Evolutionary conservation across 1,140 invertebrate genomes (phyloP).

Genomic region (Penaeus vannamei): DNA sequence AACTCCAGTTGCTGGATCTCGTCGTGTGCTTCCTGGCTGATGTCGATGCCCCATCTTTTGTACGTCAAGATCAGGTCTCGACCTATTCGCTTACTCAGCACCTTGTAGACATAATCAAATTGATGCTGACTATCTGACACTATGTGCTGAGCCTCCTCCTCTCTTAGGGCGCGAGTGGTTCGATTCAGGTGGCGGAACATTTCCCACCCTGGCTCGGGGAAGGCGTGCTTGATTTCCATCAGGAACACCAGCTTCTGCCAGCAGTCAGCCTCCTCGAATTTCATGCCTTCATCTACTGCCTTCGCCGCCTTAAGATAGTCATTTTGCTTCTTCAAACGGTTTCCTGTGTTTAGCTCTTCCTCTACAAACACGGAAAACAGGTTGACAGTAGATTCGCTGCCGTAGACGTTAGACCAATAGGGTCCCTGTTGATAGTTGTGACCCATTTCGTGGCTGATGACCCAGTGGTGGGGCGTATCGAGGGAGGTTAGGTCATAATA

Average conservation of each 20-base stretch:
- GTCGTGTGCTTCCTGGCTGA: background rate
- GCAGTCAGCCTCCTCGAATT: constrained; percentile 13
- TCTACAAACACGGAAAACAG: constrained; percentile 46
- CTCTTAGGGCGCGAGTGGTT: background rate
- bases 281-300: constrained; percentile 36
- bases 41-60: constrained; percentile 26
- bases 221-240: constrained; percentile 50
- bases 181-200: constrained; percentile 33
- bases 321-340: constrained; percentile 39
- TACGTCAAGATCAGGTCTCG: constrained; percentile 32
- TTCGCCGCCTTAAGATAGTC: constrained; percentile 4
- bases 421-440: no score
- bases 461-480: no score
- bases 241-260: constrained; percentile 46
- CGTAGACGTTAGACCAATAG: constrained; percentile 41
- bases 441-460: no score
- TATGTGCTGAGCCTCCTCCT: background rate
- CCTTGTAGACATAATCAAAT: constrained; percentile 39
- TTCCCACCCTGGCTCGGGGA: constrained; percentile 31
- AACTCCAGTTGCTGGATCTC: constrained; percentile 1
- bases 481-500: no score
- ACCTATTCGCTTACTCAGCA: constrained; percentile 20
- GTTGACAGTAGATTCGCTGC: constrained; percentile 45
- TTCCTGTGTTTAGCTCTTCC: constrained; percentile 21
- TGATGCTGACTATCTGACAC: background rate